Evolutionary conservation across 2,113 vertebrate species (phyloP).

Genomic region (Plecotus auritus): DNA sequence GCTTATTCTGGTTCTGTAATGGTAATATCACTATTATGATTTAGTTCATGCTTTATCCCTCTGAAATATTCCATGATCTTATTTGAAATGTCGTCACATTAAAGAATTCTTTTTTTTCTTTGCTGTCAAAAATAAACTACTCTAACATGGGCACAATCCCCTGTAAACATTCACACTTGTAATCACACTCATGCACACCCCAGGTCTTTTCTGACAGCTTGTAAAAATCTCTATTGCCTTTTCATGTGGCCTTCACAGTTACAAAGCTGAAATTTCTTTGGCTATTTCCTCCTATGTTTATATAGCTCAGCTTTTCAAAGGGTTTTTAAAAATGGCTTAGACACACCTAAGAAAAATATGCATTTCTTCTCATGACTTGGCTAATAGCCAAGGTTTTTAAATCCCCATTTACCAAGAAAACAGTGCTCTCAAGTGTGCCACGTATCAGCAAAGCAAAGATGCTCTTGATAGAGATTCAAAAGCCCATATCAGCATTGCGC

Average conservation of each 20-base stretch:
- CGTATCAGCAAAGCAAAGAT: not conserved
- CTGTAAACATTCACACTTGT: constrained; percentile 27
- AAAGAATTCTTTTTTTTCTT: constrained; percentile 40
- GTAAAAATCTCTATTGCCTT: constrained; percentile 7
- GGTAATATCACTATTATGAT: not conserved
- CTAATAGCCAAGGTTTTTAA: not conserved
- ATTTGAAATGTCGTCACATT: constrained; percentile 23
- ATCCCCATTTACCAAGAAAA: constrained; percentile 2
- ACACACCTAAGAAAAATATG: constrained; percentile 40
- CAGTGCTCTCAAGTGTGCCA: not conserved
- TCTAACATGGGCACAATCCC: not conserved
- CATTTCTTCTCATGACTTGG: constrained; percentile 37
- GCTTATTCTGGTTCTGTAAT: not conserved
- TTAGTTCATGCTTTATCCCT: not conserved
- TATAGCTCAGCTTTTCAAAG: not conserved
- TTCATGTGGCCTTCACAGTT: not conserved
- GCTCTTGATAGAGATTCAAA: not conserved
- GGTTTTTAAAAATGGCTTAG: not conserved
- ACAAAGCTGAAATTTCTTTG: constrained; percentile 47
- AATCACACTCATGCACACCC: constrained; percentile 6
- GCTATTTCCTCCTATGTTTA: not conserved
- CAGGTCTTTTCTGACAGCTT: constrained; percentile 14
- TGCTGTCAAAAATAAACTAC: constrained; percentile 26
- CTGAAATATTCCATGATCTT: constrained; percentile 27
- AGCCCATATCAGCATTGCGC: not conserved